These are phyloP conservation scores for Lucilia sericata DNA, from an alignment of 1,140 invertebrate species.

Conservation along the genomic window DNA sequence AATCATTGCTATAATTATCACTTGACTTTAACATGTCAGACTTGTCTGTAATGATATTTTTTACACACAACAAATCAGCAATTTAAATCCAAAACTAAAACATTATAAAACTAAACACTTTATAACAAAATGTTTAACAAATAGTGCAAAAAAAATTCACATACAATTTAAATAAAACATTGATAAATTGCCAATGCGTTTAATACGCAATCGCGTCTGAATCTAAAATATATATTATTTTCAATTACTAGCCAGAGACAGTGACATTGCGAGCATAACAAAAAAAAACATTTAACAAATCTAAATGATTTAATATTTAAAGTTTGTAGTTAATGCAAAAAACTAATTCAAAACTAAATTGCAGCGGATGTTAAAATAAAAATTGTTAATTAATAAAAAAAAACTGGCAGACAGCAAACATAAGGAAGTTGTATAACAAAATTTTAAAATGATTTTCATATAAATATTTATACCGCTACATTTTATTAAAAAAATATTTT, in stretches of 20 bases:
- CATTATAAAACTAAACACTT: not conserved
- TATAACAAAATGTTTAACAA: not conserved
- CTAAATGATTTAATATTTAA: slow-evolving; percentile 32
- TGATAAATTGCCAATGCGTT: slow-evolving; percentile 42
- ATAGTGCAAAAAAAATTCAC: not conserved
- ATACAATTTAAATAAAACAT: slow-evolving; percentile 37
- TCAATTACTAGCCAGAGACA: slow-evolving; percentile 4
- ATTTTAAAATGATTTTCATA: not conserved
- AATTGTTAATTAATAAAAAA: slow-evolving; percentile 40
- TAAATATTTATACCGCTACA: too few relatives aligned
- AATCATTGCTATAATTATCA: not conserved
- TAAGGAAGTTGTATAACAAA: slow-evolving; percentile 14
- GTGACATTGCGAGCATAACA: slow-evolving; percentile 31
- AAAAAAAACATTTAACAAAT: not conserved
- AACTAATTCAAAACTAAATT: not conserved
- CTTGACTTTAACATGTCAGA: slow-evolving; percentile 10
- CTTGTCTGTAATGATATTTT: slow-evolving; percentile 4
- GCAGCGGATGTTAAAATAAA: slow-evolving; percentile 31
- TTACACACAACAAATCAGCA: not conserved
- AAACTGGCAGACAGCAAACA: not conserved
- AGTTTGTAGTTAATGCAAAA: not conserved
- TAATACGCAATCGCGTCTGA: slow-evolving; percentile 4
- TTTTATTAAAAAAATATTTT: too few relatives aligned
- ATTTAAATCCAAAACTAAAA: not conserved
- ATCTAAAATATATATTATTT: not conserved